phyloP scores from a whole-genome alignment of 2,113 vertebrate species.

The Turnix velox region DNA sequence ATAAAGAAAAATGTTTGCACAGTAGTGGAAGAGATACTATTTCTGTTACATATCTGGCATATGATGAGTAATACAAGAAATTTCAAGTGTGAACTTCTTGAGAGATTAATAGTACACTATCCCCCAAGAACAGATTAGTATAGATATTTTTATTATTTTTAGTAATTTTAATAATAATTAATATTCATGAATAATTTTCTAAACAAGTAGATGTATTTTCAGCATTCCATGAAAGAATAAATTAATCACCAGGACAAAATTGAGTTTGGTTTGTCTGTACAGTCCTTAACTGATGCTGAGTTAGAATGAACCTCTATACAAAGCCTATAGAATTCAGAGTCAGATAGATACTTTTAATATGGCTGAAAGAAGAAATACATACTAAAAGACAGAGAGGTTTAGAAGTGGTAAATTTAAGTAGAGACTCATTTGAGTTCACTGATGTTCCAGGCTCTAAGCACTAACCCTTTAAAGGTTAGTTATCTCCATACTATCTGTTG shows the following conservation, averaged over 20 bases:
- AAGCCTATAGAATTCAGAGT: not conserved
- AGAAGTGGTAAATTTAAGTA: not conserved
- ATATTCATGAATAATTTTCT: not conserved
- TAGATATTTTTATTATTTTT: too few species aligned
- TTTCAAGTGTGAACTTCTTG: not conserved
- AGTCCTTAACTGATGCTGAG: not conserved
- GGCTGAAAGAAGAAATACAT: not conserved
- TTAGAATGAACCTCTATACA: not conserved
- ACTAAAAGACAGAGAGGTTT: accelerated
- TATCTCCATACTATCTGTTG: not conserved
- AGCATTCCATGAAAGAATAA: too few species aligned
- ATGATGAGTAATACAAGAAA: not conserved
- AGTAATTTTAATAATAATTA: too few species aligned
- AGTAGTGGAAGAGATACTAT: not conserved
- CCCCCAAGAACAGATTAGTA: not conserved
- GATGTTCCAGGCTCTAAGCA: not conserved
- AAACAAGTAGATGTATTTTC: not conserved
- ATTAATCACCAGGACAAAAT: not conserved
- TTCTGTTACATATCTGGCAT: not conserved
- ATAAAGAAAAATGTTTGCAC: not conserved
- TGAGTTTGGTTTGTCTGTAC: accelerated
- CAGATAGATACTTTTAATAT: not conserved
- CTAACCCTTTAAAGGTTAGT: not conserved
- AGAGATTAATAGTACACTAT: not conserved
- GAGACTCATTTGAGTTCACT: not conserved